phyloP scores from a whole-genome alignment of 2,797 vertebrate species.

The Ciconia nigra region DNA sequence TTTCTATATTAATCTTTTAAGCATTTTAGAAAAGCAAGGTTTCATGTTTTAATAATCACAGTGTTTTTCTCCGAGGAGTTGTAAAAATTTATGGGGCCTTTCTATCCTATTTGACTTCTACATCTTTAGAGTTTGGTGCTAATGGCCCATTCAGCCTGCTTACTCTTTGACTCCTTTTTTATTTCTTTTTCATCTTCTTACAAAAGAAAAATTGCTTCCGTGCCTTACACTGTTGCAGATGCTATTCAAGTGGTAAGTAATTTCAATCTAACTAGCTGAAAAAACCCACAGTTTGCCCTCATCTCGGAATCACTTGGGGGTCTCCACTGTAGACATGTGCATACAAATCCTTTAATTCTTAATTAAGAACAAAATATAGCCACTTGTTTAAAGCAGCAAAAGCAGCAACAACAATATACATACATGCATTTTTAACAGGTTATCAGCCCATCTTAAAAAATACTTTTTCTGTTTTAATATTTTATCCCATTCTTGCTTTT shows the following conservation, averaged over 20 bases:
- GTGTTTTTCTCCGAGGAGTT: slow-evolving; percentile 62
- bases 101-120: slow-evolving; percentile 71
- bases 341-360: background rate
- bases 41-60: slow-evolving; percentile 73
- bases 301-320: background rate
- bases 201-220: slow-evolving; percentile 54
- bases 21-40: slow-evolving; percentile 68
- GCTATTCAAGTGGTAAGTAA: slow-evolving; percentile 15
- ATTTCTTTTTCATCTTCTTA: slow-evolving; percentile 66
- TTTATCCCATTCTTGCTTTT: background rate
- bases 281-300: background rate
- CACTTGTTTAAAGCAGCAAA: background rate
- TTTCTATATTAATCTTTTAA: slow-evolving; percentile 71
- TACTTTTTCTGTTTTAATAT: background rate
- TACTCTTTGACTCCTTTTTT: slow-evolving; percentile 44
- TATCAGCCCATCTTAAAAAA: fast-evolving
- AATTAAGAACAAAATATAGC: slow-evolving; percentile 9
- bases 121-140: slow-evolving; percentile 66
- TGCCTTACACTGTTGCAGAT: slow-evolving; percentile 20
- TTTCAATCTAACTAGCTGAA: slow-evolving; percentile 17
- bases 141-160: slow-evolving; percentile 59
- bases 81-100: slow-evolving; percentile 72
- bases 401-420: background rate
- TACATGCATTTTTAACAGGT: background rate
- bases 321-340: background rate